phyloP scores from a whole-genome alignment of 2,888 invertebrate species.

The Hirudinaria manillensis region DNA sequence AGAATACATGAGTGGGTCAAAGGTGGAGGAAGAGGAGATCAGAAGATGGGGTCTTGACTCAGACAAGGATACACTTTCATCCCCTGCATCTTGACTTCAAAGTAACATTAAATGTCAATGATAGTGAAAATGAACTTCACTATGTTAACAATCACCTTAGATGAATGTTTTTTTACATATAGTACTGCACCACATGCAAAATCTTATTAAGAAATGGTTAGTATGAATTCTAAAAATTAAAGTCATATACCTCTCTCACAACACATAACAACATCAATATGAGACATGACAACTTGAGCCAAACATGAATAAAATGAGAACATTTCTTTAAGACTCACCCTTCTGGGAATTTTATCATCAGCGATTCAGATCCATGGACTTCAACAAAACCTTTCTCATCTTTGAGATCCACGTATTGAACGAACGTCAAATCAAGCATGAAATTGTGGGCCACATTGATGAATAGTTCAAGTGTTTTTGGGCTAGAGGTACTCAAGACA shows the following conservation, averaged over 20 bases:
- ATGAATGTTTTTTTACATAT: no score
- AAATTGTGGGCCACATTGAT: background rate
- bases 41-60: background rate
- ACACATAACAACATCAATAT: no score
- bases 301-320: no score
- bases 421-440: background rate
- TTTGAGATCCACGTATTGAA: background rate
- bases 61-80: background rate
- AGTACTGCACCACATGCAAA: no score
- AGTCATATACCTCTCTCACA: no score
- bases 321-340: background rate
- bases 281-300: no score
- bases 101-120: background rate
- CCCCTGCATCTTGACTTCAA: background rate
- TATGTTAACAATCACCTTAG: no score
- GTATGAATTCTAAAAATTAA: no score
- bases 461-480: background rate
- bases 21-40: background rate
- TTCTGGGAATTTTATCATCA: background rate
- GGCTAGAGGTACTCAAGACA: background rate
- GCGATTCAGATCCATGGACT: background rate
- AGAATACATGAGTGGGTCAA: background rate
- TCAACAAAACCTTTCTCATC: conserved; percentile 12
- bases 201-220: no score
- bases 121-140: no score